phyloP scores from a whole-genome alignment of 2,113 vertebrate species.

The Burhinus bistriatus region DNA sequence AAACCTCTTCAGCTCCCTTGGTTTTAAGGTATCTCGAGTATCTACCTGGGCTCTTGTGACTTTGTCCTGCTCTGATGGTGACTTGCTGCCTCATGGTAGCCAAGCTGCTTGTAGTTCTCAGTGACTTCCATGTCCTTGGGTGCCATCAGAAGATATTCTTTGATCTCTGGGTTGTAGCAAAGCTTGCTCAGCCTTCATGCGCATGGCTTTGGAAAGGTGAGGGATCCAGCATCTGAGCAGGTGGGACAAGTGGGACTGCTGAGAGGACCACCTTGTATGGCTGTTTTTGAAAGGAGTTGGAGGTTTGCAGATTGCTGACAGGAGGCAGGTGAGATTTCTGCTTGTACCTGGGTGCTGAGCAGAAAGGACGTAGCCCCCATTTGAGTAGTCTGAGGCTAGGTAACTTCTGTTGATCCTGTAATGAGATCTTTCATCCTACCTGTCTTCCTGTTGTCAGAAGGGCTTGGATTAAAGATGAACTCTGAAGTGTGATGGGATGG shows the following conservation, averaged over 20 bases:
- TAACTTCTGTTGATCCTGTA: neutral
- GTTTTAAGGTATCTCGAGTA: neutral
- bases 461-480: neutral
- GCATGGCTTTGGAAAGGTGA: neutral
- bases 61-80: neutral
- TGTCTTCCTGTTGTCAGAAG: neutral
- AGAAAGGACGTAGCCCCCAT: neutral
- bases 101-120: neutral
- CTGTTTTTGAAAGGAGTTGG: neutral
- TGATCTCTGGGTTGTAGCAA: neutral
- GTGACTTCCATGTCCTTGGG: neutral
- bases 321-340: neutral
- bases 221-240: neutral
- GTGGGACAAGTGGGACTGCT: neutral
- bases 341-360: neutral
- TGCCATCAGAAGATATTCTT: neutral
- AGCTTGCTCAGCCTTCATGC: neutral
- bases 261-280: neutral
- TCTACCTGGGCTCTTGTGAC: neutral
- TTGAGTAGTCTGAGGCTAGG: neutral
- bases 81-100: neutral
- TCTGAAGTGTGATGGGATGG: neutral
- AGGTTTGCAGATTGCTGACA: neutral
- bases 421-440: neutral
- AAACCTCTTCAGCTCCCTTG: neutral